Evolutionary conservation across 2,797 vertebrate species (phyloP), one percentile per base, ranked within the genome.

Genomic region (Sebastiscus tertius): DNA sequence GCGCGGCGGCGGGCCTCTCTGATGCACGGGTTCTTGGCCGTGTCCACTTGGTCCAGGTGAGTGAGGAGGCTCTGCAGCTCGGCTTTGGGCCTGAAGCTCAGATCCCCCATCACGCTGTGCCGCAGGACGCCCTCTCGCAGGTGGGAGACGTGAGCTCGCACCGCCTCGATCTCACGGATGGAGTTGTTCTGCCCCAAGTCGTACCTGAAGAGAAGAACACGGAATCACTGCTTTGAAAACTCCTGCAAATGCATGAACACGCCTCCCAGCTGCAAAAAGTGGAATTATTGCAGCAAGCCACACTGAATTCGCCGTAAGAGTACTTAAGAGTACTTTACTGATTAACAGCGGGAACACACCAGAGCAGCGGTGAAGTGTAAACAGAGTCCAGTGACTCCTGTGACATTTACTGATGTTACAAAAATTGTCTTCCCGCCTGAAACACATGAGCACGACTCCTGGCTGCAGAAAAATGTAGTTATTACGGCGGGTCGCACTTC

Each of bases 21-120:
- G 93, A 99, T 99, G 89, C 98, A 99, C 7, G 99, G 98, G 93
- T 99, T 99, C 75, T 95, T 97, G 60, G 96, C 98, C 0, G 96
- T 95, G 87, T 97, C 97, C 81, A 99, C 97, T 89, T 98, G 96
- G 89, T 99, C 99, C 84, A 99, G 93, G 77, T 94, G 95, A 0
- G 96, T 95, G 9, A 99, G 97, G 36, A 99, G 93, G 71, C 96
- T 94, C 93, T 99, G 99, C 81, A 99, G 88, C 84, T 99, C 98
- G 0, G 96, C 95, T 80, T 98, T 98, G 87, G 96, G 96, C 74
- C 96, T 93, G 93, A 97, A 95, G 88, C 95, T 94, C 49, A 97
- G 86, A n/a, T 99, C 97, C 0, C 96, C 95, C 55, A 95, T 85
- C 6, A 90, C 93, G n/a, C 96, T 96, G 31, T 96, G 92, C 59